Base-by-base conservation (phyloP, 2,888 invertebrate species). In the Megaustenia siamemsis region DNA sequence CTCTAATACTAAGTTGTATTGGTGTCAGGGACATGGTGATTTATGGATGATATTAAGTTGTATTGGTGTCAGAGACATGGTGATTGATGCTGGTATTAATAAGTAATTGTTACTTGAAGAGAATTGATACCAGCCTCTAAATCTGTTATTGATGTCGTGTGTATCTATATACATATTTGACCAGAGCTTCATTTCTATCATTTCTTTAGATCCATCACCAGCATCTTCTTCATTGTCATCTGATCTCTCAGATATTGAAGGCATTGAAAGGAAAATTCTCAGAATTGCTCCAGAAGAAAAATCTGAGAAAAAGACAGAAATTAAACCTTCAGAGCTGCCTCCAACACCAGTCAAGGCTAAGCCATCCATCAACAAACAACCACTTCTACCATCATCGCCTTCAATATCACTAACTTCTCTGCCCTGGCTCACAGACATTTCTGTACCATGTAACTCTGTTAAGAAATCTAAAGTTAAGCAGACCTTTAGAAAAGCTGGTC, bases 351-450 rank as follows among this genome's bases (percentile, higher is more conserved):
- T 40, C 56, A 77, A 56, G 60, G 32, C 56, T 1, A 77, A 40
- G n/a, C 56, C 60, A 12, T 4, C 40, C 3, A n/a, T n/a, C 60
- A 77, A 1, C 56, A 77, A 77, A 21, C 56, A 77, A 21, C 28
- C 32, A 21, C n/a, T n/a, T n/a, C 8, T 49, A 21, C 53, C 76
- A 38, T 38, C 56, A 40, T 77, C 76, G n/a, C 38, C 35, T n/a
- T 60, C 76, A n/a, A 21, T 77, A 40, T 56, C 76, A 1, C 60
- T 77, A 40, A 60, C 76, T 4, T 77, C 38, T 40, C 60, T 77
- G 32, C 76, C 76, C 0, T 77, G 76, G 76, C 38, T 77, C 18
- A 21, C 56, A 24, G 38, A 35, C 24, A 12, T 18, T 24, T 60
- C 8, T 60, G 53, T 24, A 38, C 43, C 56, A 18, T 32, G 32